Evolutionary conservation across 2,113 vertebrate species (phyloP).

Genomic region (Lates calcarifer): DNA sequence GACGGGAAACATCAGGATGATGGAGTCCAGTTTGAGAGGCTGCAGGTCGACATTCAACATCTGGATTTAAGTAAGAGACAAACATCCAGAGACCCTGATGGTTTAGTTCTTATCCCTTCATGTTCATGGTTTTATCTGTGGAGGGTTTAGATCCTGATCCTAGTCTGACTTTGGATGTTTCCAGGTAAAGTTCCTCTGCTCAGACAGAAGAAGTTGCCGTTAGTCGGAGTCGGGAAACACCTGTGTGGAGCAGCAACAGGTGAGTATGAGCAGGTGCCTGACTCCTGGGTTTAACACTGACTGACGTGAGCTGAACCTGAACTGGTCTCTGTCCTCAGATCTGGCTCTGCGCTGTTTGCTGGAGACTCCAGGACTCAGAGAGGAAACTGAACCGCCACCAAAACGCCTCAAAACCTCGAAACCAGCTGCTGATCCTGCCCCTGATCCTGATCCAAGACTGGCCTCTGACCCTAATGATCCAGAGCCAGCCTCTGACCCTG

Average conservation of each 20-base stretch:
- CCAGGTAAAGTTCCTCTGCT: slow-evolving; percentile 90
- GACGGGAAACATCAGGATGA: slow-evolving; percentile 92
- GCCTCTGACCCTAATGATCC: neutral
- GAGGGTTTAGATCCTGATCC: neutral
- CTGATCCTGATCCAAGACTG: too few species aligned
- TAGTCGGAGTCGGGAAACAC: slow-evolving; percentile 96
- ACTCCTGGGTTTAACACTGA: too few species aligned
- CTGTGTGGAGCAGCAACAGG: slow-evolving; percentile 97
- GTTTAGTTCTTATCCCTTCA: neutral
- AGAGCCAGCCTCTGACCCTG: neutral
- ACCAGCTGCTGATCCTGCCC: slow-evolving; percentile 3
- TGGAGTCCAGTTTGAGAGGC: slow-evolving; percentile 89
- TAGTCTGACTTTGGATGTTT: neutral
- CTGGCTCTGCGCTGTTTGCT: slow-evolving; percentile 93
- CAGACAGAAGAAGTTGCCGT: slow-evolving; percentile 83
- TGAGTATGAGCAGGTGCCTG: slow-evolving; percentile 74
- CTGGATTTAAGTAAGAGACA: slow-evolving; percentile 91
- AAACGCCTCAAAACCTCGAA: slow-evolving; percentile 84
- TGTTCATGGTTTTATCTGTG: neutral
- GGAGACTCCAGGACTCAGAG: slow-evolving; percentile 68
- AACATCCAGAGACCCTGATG: neutral
- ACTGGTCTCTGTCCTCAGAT: slow-evolving; percentile 79
- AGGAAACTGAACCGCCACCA: slow-evolving; percentile 75
- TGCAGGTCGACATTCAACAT: slow-evolving; percentile 97
- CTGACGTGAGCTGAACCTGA: neutral